Percentiles rank a stretch among this genome's conserved stretches.
Conservation (phyloP, 2,113 vertebrate genomes). For the Pao palembangensis region DNA sequence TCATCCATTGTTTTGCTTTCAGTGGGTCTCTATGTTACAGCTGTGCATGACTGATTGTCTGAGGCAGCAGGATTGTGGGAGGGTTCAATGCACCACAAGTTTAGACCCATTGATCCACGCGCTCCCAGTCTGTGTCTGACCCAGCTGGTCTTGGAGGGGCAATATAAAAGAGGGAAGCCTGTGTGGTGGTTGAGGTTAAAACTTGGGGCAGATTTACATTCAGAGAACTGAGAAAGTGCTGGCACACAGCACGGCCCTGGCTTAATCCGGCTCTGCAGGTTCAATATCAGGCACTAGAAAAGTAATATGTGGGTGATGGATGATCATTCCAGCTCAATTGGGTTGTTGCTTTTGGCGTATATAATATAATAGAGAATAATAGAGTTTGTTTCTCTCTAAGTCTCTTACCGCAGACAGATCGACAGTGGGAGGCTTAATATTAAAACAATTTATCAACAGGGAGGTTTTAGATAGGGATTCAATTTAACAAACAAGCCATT, state of each 20-base stretch:
- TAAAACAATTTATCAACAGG: constrained; percentile 58
- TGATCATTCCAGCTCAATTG: constrained; percentile 23
- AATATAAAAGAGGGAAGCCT: constrained; percentile 15
- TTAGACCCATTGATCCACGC: constrained; percentile 63
- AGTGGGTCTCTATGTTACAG: constrained; percentile 59
- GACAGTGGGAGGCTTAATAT: constrained; percentile 40
- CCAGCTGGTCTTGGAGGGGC: constrained; percentile 59
- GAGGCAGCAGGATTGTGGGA: constrained; percentile 40
- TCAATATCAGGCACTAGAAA: constrained; percentile 5
- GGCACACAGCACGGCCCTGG: constrained; percentile 14
- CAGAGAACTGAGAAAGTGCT: constrained; percentile 12
- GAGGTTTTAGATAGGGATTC: not conserved
- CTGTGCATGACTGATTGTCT: constrained; percentile 76
- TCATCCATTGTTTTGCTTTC: constrained; percentile 49
- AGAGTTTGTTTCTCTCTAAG: constrained; percentile 10
- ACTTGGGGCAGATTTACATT: constrained; percentile 18
- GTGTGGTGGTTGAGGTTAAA: constrained; percentile 5
- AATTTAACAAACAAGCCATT: not conserved
- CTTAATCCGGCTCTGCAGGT: constrained; percentile 11
- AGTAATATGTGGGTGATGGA: constrained; percentile 38
- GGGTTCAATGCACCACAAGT: constrained; percentile 60
- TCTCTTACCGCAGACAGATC: constrained; percentile 36
- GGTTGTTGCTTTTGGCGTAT: constrained; percentile 20
- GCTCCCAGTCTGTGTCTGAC: constrained; percentile 36
- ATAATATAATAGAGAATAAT: constrained; percentile 41